Evolutionary conservation across 1,140 invertebrate genomes (phyloP).

Genomic region (Sitodiplosis mosellana): DNA sequence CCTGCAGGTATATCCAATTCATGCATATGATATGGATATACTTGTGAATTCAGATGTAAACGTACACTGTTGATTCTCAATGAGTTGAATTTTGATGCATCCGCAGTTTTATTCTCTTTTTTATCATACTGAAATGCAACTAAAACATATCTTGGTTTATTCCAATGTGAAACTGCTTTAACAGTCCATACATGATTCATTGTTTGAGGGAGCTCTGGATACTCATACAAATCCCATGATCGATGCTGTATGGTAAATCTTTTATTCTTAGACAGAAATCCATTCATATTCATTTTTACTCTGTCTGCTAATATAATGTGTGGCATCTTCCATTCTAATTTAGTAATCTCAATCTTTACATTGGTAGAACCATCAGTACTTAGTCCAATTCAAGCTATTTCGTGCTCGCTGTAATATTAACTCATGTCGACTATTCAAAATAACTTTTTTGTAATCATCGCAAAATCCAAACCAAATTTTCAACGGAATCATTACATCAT

Average conservation of each 20-base stretch:
- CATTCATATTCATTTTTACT: constrained; percentile 9
- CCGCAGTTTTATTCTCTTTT: constrained; percentile 6
- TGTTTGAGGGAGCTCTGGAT: constrained; percentile 16
- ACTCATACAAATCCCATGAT: constrained; percentile 22
- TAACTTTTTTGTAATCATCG: constrained; percentile 26
- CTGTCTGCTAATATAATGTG: constrained; percentile 11
- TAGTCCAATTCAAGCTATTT: constrained; percentile 6
- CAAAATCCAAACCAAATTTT: constrained; percentile 22
- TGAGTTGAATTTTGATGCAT: constrained; percentile 11
- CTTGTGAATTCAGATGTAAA: constrained; percentile 14
- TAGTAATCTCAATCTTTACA: neutral
- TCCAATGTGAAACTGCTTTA: constrained; percentile 13
- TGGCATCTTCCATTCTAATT: constrained; percentile 8
- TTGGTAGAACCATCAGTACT: no score
- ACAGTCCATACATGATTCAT: constrained; percentile 15
- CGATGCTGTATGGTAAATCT: constrained; percentile 14
- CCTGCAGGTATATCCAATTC: constrained; percentile 9
- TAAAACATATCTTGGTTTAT: constrained; percentile 15
- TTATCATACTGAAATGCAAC: constrained; percentile 11
- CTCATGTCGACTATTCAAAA: constrained; percentile 26
- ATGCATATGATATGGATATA: constrained; percentile 16
- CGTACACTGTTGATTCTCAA: constrained; percentile 11
- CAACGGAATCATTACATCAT: constrained; percentile 22
- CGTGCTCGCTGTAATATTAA: constrained; percentile 21
- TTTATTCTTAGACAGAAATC: constrained; percentile 11